Conservation (phyloP, 2,888 invertebrate species). For the Chrysolina oricalcia region DNA sequence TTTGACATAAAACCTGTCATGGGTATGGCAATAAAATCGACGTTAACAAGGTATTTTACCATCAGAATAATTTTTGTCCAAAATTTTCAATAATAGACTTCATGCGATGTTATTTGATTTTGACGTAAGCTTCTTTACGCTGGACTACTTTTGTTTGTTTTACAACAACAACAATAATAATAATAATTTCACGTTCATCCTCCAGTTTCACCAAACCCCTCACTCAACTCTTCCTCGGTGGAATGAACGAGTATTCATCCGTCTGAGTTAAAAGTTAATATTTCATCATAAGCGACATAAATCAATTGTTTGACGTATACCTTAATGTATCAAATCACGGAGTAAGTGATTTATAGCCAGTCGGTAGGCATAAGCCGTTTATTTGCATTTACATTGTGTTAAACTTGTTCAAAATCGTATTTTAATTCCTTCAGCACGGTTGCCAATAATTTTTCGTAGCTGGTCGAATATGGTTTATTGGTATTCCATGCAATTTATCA, state of each 20-base stretch:
- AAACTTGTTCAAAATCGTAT: slow-evolving; percentile 69
- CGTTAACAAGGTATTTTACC: no score
- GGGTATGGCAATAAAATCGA: no score
- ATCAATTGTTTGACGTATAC: slow-evolving; percentile 68
- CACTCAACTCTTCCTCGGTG: neutral
- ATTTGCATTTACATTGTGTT: slow-evolving; percentile 72
- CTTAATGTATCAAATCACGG: slow-evolving; percentile 72
- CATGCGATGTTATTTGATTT: no score
- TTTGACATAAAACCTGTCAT: no score
- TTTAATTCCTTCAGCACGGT: slow-evolving; percentile 66
- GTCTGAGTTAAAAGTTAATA: slow-evolving; percentile 66
- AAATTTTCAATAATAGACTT: no score
- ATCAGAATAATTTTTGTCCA: no score
- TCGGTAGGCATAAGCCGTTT: slow-evolving; percentile 71
- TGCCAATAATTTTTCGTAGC: slow-evolving; percentile 49
- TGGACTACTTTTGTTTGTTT: no score
- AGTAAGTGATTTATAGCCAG: slow-evolving; percentile 70
- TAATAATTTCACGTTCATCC: neutral
- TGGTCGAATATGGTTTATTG: slow-evolving; percentile 36
- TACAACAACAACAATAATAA: neutral
- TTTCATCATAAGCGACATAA: slow-evolving; percentile 68
- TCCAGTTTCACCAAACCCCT: neutral
- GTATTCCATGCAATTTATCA: slow-evolving; percentile 38
- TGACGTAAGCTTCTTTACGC: no score
- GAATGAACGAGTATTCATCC: slow-evolving; percentile 57